These are phyloP conservation scores for Pseudoips prasinana DNA, from an alignment of 2,888 invertebrate species.

Conservation along the genomic window DNA sequence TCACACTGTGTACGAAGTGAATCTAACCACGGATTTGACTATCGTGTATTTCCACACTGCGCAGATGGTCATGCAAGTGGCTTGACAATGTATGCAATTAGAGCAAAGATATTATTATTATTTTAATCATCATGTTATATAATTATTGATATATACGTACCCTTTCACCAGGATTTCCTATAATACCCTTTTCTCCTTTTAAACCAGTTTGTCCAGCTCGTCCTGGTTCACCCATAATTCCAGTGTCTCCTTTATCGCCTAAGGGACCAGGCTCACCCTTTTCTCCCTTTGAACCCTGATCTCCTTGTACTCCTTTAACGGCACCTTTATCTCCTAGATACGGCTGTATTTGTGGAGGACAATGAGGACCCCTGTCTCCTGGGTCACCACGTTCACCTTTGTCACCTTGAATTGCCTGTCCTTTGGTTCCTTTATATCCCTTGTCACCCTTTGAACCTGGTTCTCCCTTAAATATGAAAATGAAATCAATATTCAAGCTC, in stretches of 20 bases:
- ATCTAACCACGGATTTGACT: too few species aligned
- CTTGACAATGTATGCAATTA: too few species aligned
- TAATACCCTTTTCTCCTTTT: slow-evolving; percentile 94
- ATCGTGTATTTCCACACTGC: too few species aligned
- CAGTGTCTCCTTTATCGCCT: slow-evolving; percentile 87
- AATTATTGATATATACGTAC: too few species aligned
- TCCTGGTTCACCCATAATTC: slow-evolving; percentile 87
- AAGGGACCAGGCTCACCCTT: slow-evolving; percentile 82
- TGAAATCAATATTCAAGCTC: too few species aligned
- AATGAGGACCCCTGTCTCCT: slow-evolving; percentile 77
- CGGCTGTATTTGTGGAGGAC: slow-evolving; percentile 44
- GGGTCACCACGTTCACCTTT: slow-evolving; percentile 84
- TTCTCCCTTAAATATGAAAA: slow-evolving; percentile 79
- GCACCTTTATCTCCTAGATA: slow-evolving; percentile 62
- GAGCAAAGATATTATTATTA: too few species aligned
- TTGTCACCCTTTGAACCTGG: slow-evolving; percentile 86
- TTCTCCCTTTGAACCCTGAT: slow-evolving; percentile 83
- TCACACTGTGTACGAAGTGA: too few species aligned
- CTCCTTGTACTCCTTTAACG: slow-evolving; percentile 67
- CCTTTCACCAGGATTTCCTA: slow-evolving; percentile 90
- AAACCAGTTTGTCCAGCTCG: slow-evolving; percentile 83
- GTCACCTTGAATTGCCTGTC: slow-evolving; percentile 74
- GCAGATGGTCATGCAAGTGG: too few species aligned
- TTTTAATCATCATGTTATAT: too few species aligned
- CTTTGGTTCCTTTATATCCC: slow-evolving; percentile 85